Conservation (phyloP, 2,113 vertebrate genomes). For the Chaetorhynchus papuensis region DNA sequence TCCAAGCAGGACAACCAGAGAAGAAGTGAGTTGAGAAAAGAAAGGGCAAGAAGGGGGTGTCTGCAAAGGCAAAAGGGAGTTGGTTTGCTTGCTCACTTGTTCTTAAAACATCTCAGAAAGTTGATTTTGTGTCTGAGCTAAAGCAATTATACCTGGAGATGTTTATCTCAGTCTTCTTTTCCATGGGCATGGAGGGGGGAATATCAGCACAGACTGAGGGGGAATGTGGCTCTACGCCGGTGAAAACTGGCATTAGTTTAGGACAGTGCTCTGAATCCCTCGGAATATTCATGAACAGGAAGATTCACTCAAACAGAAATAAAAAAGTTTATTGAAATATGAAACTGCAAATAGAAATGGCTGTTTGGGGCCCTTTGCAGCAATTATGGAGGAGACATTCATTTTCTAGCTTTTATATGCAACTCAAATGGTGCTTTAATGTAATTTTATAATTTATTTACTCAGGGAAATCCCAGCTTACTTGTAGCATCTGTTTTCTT, state of each 20-base stretch:
- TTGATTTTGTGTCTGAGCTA: neutral
- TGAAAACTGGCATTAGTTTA: neutral
- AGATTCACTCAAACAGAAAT: conserved; percentile 64
- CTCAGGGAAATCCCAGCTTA: conserved; percentile 41
- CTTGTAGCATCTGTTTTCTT: conserved; percentile 31
- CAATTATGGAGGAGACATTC: conserved; percentile 57
- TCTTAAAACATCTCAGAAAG: neutral
- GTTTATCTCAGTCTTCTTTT: neutral
- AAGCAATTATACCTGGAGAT: neutral
- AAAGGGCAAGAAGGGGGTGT: neutral
- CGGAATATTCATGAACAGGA: conserved; percentile 32
- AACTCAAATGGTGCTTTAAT: conserved; percentile 64
- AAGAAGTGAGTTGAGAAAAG: neutral
- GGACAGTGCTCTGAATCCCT: neutral
- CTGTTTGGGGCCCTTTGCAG: conserved; percentile 47
- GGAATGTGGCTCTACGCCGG: neutral
- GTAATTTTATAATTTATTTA: conserved; percentile 70
- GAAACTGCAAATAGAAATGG: conserved; percentile 64
- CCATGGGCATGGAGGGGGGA: neutral
- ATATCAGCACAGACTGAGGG: neutral
- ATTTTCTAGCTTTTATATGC: conserved; percentile 66
- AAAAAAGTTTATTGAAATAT: conserved; percentile 74
- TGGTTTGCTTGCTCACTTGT: neutral
- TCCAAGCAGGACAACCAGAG: neutral
- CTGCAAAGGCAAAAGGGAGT: neutral